Evolutionary conservation across 1,140 invertebrate genomes (phyloP).

Genomic region (Arctopsyche grandis): DNA sequence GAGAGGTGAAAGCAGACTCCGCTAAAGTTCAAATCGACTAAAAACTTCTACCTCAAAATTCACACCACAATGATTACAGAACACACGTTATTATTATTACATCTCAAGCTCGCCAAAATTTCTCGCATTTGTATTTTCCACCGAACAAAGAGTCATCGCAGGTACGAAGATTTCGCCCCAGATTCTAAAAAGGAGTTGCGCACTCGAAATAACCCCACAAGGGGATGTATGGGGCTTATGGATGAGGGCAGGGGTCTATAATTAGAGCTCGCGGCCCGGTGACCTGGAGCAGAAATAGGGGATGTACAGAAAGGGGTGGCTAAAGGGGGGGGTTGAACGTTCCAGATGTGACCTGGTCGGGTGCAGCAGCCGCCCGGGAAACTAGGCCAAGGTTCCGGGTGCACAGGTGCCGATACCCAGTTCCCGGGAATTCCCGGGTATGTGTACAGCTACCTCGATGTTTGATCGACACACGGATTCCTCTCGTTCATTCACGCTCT

Average conservation of each 20-base stretch:
- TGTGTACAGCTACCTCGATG: not conserved
- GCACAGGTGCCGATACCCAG: constrained; percentile 3
- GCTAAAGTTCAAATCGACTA: not conserved
- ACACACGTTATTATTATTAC: too few species aligned
- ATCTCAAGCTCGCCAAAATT: not conserved
- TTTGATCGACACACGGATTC: too few species aligned
- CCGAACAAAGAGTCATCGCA: not conserved
- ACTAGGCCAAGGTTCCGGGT: constrained; percentile 13
- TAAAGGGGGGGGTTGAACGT: not conserved
- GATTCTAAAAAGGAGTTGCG: not conserved
- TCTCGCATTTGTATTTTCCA: too few species aligned
- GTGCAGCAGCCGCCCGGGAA: constrained; percentile 21
- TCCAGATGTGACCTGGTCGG: constrained; percentile 10
- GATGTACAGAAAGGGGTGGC: too few species aligned
- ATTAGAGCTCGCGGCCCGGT: constrained; percentile 3
- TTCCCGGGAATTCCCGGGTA: not conserved
- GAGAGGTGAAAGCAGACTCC: not conserved
- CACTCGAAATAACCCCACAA: not conserved
- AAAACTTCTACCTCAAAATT: not conserved
- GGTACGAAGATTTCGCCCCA: too few species aligned
- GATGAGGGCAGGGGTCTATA: not conserved
- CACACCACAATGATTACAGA: too few species aligned
- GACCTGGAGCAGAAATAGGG: not conserved
- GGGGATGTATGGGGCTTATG: not conserved
- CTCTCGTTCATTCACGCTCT: too few species aligned